A percentile compares a stretch with the other conserved stretches of the same genome.
Evolutionary conservation across 2,888 invertebrate species (phyloP).

Genomic region (Tuta absoluta): DNA sequence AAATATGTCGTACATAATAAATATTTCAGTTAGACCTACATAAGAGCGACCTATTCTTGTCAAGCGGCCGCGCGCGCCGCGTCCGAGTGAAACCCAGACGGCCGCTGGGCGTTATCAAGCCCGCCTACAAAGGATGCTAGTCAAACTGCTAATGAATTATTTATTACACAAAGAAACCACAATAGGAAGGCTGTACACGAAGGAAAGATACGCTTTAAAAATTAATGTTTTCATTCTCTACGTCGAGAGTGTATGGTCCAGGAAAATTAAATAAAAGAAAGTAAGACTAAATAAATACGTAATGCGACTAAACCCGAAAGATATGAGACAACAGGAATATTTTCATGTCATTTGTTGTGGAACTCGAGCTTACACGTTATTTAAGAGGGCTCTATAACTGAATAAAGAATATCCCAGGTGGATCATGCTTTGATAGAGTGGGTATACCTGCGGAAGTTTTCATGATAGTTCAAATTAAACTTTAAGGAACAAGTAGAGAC

Average conservation of each 20-base stretch:
- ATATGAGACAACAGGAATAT: conserved; percentile 19
- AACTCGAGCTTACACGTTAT: conserved; percentile 5
- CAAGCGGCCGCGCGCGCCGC: conserved; percentile 28
- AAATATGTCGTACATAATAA: conserved; percentile 12
- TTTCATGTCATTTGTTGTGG: not conserved
- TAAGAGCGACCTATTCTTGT: conserved; percentile 36
- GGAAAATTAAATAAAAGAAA: conserved; percentile 20
- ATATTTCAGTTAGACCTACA: conserved; percentile 29
- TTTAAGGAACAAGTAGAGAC: no score
- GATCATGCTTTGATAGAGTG: conserved; percentile 25
- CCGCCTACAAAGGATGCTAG: conserved; percentile 33
- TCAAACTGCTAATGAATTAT: conserved; percentile 38
- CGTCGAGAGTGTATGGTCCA: conserved; percentile 2
- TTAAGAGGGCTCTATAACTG: not conserved
- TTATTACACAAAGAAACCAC: conserved; percentile 37
- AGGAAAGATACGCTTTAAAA: conserved; percentile 27
- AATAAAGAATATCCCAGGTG: conserved; percentile 30
- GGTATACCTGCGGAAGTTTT: not conserved
- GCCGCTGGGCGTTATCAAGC: conserved; percentile 34
- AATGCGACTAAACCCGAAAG: not conserved
- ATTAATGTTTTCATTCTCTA: conserved; percentile 24
- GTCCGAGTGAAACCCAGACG: conserved; percentile 22
- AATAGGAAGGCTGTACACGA: conserved; percentile 24
- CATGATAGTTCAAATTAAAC: no score
- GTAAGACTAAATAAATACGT: not conserved